Evolutionary conservation across 2,113 vertebrate genomes (phyloP), one percentile per base, ranked within the genome.

Genomic region (Anthoscopus minutus): DNA sequence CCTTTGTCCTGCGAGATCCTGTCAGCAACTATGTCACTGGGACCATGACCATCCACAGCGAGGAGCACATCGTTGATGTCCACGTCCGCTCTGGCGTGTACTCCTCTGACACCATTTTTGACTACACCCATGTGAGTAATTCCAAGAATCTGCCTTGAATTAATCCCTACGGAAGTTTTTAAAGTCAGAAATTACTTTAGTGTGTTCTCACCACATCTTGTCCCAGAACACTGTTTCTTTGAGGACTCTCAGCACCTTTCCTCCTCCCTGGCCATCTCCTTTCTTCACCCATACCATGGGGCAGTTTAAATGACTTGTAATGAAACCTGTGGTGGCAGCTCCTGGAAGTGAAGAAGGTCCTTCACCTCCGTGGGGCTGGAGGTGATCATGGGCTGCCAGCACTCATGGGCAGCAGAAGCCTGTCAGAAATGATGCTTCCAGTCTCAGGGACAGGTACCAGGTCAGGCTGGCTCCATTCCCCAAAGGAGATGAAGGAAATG

Each of bases 21-120:
- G 35, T 21, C 14, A 93, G 58, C 15, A n/a, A 18, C 35, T 95
- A 47, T 15, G 54, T 97, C 70, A 95, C 97, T 35, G 97, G 97
- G 38, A 98, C 98, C 1, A 80, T 98, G 93, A 96, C 96, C 28
- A 81, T 98, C 8, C 89, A 98, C n/a, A 97, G 56, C 4, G 84
- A 96, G 37, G 56, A 93, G 4, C 31, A 94, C 9, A 1, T 51
- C 1, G 97, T 91, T 12, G 92, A 94, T 0, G 58, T 98, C 67
- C 96, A 98, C 1, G 33, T 98, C 58, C 93, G 96, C 6, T 86
- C 93, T 1, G 98, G 98, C 5, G 0, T 84, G 0, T 97, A 97
- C 76, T 98, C 98, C 47, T 98, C 98, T 5, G 97, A 97, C 7
- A 98, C 95, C 1, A 77, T 98, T 56, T 98, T 98, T 94, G 98